Evolutionary conservation across 2,113 vertebrate genomes (phyloP).

Genomic region (Myiagra hebetior): DNA sequence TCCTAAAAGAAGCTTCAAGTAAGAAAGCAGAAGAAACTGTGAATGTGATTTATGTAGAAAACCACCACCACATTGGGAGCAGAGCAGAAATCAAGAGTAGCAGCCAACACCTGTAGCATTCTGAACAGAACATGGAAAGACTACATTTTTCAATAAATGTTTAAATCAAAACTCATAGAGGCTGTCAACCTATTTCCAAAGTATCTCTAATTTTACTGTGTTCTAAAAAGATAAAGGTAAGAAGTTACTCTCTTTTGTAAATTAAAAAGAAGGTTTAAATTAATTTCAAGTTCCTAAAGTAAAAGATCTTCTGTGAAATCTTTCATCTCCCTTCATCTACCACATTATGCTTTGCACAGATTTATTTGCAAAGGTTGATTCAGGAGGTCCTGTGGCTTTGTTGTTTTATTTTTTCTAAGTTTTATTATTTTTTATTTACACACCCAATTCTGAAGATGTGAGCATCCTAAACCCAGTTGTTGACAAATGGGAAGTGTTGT

Average conservation of each 20-base stretch:
- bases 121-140: neutral
- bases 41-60: neutral
- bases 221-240: neutral
- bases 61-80: neutral
- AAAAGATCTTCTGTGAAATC: neutral
- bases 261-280: neutral
- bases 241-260: neutral
- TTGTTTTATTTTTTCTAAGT: neutral
- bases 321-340: neutral
- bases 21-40: neutral
- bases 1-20: neutral
- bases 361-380: neutral
- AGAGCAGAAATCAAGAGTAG: neutral
- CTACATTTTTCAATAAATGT: neutral
- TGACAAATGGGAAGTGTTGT: neutral
- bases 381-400: neutral
- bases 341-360: neutral
- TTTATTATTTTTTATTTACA: neutral
- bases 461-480: neutral
- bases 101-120: neutral
- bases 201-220: neutral
- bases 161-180: neutral
- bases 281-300: neutral
- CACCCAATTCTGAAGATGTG: neutral
- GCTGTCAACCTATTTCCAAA: neutral